A percentile compares a stretch with the other conserved stretches of the same genome.
Conservation (phyloP, 2,113 vertebrate species). For the Lipophrys pholis region DNA sequence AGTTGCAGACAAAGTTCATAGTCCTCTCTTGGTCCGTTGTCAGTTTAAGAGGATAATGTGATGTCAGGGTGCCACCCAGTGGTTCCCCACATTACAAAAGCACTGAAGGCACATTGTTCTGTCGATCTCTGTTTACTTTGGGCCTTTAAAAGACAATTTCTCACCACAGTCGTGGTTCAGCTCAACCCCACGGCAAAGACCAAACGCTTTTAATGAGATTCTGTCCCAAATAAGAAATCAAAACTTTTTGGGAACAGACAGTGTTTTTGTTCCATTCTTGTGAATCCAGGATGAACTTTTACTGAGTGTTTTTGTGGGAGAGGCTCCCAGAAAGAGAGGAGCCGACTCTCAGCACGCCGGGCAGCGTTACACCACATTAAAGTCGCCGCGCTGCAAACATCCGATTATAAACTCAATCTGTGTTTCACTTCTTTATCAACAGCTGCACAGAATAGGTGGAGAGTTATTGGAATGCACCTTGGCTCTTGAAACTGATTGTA, state of each 20-base stretch:
- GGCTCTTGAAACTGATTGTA: no score
- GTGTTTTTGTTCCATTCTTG: no score
- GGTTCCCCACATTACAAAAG: constrained; percentile 18
- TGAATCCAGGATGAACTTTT: background rate
- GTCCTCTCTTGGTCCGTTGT: background rate
- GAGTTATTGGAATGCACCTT: no score
- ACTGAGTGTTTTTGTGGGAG: background rate
- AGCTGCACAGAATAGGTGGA: no score
- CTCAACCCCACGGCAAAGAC: constrained; percentile 2
- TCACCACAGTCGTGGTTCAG: background rate
- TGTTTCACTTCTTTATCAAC: no score
- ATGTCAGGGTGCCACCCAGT: constrained; percentile 60
- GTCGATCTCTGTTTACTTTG: background rate
- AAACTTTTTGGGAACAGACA: no score
- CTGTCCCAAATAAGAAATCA: background rate
- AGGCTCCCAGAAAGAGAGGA: background rate
- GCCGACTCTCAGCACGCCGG: background rate
- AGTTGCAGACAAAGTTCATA: constrained; percentile 5
- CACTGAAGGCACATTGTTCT: background rate
- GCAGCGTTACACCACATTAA: background rate
- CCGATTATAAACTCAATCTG: no score
- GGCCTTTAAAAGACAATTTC: background rate
- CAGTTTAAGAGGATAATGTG: constrained; percentile 1
- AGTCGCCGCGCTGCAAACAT: background rate
- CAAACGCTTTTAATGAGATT: background rate